Base-by-base conservation (phyloP, 2,797 vertebrate genomes). In the Crocodylus rhombifer region DNA sequence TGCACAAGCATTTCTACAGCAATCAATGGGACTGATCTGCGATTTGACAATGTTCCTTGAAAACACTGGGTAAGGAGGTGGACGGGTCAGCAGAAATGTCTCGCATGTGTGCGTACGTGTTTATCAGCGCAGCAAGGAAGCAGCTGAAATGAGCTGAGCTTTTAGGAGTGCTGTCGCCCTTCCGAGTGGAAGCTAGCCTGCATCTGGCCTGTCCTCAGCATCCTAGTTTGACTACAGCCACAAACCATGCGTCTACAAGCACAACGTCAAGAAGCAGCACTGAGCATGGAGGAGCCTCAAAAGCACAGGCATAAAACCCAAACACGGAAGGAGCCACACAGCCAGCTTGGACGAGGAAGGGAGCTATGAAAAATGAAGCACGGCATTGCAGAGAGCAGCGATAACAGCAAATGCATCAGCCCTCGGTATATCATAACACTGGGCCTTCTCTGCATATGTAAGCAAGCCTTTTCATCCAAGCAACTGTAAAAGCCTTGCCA, bases 371-470 rank as follows among this genome's bases (percentile, higher is more conserved):
- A 55, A 4, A 12, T 4, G 1, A 78, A 81, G 81, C 51, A 0
- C 0, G n/a, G 67, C n/a, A 1, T 18, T 28, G n/a, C 63, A 2
- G 2, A 26, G 80, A 57, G 60, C 2, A 4, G 62, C 42, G 0
- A 0, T 58, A 56, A 2, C 78, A 60, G 77, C 76, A 36, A 9
- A 21, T 25, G 2, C 67, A 51, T 80, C 36, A 56, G 18, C 77
- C 23, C 25, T 5, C 60, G 9, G 7, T 64, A 30, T 10, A 83
- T 23, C 14, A 51, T 51, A 42, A 21, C 56, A 15, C 76, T 61
- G 57, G 16, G 9, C 69, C n/a, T 5, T 5, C 55, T 75, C 16
- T 57, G 17, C 4, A 67, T 4, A 6, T 1, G 0, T 0, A n/a
- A 55, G 77, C n/a, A 57, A 33, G 9, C 28, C 26, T 62, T 64